Base-by-base conservation (phyloP, 92 coral and sea anemone genomes). In the Porites lobata region DNA sequence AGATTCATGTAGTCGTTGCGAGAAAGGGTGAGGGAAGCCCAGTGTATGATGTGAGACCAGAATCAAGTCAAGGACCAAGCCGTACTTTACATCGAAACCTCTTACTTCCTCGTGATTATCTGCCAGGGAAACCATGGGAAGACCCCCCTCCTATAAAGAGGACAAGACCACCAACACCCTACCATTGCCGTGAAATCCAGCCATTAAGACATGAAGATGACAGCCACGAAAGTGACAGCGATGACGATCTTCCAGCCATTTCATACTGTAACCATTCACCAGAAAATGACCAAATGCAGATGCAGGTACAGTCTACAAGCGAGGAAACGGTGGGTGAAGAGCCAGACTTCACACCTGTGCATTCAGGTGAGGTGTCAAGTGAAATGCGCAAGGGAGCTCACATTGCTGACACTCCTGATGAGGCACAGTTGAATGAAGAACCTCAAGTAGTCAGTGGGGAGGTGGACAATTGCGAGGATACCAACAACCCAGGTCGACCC, bases 71-170 rank as follows among this genome's bases (percentile, higher is more conserved):
- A 47, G 81, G 90, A 72, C 77, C 38, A 7, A 70, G 58, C 38
- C 90, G 90, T n/a, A 90, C 86, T 12, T 32, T 90, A 22, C 90
- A 90, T 29, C 66, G 83, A 57, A 90, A 90, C 85, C 84, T 86
- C 18, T 72, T 90, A 50, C 81, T 90, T 12, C 93, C 90, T 3
- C 78, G 93, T 69, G 73, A 85, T 81, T 86, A 70, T 52, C 72
- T 90, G 20, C 81, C 79, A 52, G 71, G 77, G 21, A 65, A 79
- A 43, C 20, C 50, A 3, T 71, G 84, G 75, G 69, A 66, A 29
- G 63, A 65, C 29, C 57, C 63, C 59, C 88, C 81, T 53, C 51
- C 73, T 29, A 50, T 69, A 69, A 69, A 29, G 73, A 69, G 29
- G 50, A 0, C 50, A 10, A 69, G 22, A 21, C 22, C 73, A 10